These are phyloP conservation scores for Galaxea fascicularis DNA, from an alignment of 92 coral and sea anemone species.

Conservation along the genomic window DNA sequence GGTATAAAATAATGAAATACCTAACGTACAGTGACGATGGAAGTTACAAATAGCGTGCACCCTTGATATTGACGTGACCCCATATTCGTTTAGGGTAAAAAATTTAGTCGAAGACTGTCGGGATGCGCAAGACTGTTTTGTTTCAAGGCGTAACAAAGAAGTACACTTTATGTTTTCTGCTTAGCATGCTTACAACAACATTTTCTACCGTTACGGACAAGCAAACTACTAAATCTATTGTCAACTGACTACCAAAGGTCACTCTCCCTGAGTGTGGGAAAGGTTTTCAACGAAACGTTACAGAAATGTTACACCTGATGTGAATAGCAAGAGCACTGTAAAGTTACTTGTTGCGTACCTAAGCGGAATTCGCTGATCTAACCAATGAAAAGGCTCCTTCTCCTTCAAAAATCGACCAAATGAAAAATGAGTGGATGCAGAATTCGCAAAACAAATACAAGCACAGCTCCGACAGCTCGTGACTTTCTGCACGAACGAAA, in stretches of 20 bases:
- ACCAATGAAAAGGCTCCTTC: not conserved
- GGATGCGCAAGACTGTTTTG: not conserved
- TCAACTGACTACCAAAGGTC: not conserved
- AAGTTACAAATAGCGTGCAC: too few species aligned
- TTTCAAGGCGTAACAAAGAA: not conserved
- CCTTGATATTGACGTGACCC: too few species aligned
- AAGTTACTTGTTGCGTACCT: slow-evolving; percentile 6
- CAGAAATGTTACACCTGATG: not conserved
- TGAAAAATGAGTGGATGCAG: not conserved
- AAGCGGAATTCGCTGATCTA: not conserved
- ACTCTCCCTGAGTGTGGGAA: not conserved
- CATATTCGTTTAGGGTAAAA: too few species aligned
- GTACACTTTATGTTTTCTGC: not conserved
- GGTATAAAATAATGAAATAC: too few species aligned
- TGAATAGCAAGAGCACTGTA: not conserved
- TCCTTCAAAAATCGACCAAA: not conserved
- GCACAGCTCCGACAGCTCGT: too few species aligned
- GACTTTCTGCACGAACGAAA: not conserved
- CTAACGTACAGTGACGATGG: too few species aligned
- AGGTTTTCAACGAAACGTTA: not conserved
- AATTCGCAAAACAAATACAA: not conserved
- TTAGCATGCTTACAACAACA: not conserved
- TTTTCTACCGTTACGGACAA: not conserved
- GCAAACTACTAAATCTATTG: not conserved
- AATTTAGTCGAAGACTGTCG: too few species aligned